Percentiles rank a stretch among this genome's conserved stretches.
Conservation (phyloP, 2,797 vertebrate species). For the Mus caroli region DNA sequence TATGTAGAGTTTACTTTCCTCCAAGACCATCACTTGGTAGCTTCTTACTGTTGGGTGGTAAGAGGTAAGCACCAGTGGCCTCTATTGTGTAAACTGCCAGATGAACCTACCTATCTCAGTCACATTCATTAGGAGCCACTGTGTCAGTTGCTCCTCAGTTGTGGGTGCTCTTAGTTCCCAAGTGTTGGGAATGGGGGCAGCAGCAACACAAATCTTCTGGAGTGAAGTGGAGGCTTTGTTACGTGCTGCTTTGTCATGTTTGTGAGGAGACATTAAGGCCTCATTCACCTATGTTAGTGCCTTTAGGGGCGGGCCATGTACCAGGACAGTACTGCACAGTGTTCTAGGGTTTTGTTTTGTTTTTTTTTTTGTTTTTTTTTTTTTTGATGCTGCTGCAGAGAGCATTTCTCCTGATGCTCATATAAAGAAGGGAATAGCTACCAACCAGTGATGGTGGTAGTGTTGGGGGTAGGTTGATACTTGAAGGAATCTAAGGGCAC, state of each 20-base stretch:
- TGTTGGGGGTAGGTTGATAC: too few species aligned
- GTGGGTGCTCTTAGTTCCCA: too few species aligned
- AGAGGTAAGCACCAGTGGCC: not conserved
- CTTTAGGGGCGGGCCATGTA: not conserved
- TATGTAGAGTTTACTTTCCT: not conserved
- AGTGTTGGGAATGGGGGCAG: not conserved
- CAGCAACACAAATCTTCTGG: not conserved
- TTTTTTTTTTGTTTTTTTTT: too few species aligned
- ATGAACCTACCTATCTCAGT: not conserved
- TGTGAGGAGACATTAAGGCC: not conserved
- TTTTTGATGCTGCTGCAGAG: not conserved
- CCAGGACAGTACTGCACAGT: not conserved
- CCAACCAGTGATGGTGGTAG: not conserved
- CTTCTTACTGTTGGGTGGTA: not conserved
- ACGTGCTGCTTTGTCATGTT: not conserved
- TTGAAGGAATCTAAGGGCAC: not conserved
- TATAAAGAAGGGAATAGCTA: not conserved
- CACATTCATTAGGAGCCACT: not conserved
- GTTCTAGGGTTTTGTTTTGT: too few species aligned
- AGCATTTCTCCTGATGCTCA: not conserved
- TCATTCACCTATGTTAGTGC: not conserved
- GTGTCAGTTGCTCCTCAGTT: not conserved
- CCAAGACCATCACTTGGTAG: not conserved
- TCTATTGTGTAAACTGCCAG: not conserved
- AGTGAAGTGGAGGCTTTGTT: constrained; percentile 19